Percentiles rank a stretch among this genome's conserved stretches.
These are phyloP conservation scores for Callimorpha dominula DNA, from an alignment of 2,888 invertebrate genomes.

Conservation along the genomic window DNA sequence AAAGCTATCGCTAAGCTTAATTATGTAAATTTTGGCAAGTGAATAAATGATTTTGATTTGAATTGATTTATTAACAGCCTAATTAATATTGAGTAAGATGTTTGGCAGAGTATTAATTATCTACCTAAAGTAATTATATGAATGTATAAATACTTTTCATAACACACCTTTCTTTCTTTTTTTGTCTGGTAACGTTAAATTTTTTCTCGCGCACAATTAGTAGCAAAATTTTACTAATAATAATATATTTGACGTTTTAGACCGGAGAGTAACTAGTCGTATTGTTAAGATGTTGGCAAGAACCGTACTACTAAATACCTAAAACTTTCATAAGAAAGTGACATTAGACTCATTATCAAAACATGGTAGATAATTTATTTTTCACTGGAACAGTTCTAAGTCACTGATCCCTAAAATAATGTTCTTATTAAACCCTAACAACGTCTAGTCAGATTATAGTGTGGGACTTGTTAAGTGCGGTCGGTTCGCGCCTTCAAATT, in stretches of 20 bases:
- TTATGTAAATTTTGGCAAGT: constrained; percentile 10
- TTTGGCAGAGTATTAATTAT: constrained; percentile 1
- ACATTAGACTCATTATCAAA: neutral
- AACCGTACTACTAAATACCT: too few species aligned
- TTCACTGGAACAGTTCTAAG: neutral
- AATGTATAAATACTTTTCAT: neutral
- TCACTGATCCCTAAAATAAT: constrained; percentile 22
- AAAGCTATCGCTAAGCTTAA: constrained; percentile 3
- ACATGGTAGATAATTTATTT: neutral
- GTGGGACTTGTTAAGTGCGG: constrained; percentile 35
- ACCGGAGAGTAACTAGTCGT: too few species aligned
- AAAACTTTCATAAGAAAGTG: neutral
- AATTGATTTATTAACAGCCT: constrained; percentile 3
- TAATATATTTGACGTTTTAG: too few species aligned
- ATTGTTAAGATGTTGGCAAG: too few species aligned
- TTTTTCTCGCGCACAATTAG: too few species aligned
- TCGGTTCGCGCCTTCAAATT: constrained; percentile 43
- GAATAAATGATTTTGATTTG: constrained; percentile 11
- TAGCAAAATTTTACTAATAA: too few species aligned
- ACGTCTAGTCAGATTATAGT: constrained; percentile 47
- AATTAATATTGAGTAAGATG: constrained; percentile 7
- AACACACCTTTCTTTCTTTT: too few species aligned
- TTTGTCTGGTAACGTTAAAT: too few species aligned
- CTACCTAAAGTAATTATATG: neutral
- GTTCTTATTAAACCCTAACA: constrained; percentile 38